These are phyloP conservation scores for Deroplatys truncata DNA, from an alignment of 2,888 invertebrate species.

Conservation along the genomic window DNA sequence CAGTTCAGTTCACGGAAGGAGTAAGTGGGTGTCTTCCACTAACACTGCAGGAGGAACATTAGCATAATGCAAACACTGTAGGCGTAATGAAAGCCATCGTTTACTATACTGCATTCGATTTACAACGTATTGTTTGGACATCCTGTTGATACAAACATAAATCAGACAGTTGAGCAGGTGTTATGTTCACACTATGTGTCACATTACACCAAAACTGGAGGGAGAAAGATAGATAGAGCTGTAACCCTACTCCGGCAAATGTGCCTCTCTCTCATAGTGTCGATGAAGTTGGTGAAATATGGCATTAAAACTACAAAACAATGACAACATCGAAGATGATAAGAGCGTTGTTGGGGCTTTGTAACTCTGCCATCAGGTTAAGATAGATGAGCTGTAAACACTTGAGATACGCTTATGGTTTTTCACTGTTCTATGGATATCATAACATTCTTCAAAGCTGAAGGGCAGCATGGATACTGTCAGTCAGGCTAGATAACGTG, in stretches of 20 bases:
- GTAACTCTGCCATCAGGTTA: neutral
- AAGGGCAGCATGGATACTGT: too few relatives aligned
- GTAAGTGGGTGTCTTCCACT: too few relatives aligned
- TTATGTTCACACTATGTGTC: neutral
- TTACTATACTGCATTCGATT: neutral
- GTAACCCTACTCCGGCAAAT: neutral
- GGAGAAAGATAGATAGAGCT: neutral
- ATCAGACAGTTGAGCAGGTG: neutral
- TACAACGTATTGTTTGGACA: neutral
- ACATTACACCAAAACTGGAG: neutral
- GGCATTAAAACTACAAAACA: neutral
- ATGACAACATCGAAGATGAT: neutral
- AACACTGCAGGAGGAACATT: neutral
- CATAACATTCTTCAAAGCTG: too few relatives aligned
- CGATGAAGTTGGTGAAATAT: neutral
- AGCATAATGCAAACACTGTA: neutral
- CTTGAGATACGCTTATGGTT: too few relatives aligned
- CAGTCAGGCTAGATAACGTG: too few relatives aligned
- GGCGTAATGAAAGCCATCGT: neutral
- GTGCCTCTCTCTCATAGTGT: neutral
- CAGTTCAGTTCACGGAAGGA: too few relatives aligned
- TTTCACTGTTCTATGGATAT: too few relatives aligned
- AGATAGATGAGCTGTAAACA: too few relatives aligned
- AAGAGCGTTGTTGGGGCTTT: neutral
- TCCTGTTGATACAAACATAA: neutral